Evolutionary conservation across 2,113 vertebrate genomes (phyloP).

Genomic region (Melanerpes formicivorus): DNA sequence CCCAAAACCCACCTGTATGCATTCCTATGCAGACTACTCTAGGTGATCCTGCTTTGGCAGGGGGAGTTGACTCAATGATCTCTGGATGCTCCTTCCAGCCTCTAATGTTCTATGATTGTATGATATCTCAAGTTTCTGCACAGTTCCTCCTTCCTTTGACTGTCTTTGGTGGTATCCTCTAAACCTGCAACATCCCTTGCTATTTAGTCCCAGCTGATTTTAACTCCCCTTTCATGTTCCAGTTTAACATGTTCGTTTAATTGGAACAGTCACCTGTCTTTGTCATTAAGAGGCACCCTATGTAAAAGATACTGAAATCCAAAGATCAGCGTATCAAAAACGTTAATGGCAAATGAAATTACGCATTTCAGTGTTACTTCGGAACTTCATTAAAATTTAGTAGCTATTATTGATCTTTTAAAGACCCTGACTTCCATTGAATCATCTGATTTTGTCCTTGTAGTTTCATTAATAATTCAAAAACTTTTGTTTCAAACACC

Average conservation of each 20-base stretch:
- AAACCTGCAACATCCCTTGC: background rate
- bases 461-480: constrained; percentile 71
- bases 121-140: background rate
- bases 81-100: too few species aligned
- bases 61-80: too few species aligned
- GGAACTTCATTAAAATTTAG: constrained; percentile 76
- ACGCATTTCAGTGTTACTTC: constrained; percentile 61
- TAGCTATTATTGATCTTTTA: constrained; percentile 56
- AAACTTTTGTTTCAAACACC: constrained; percentile 60
- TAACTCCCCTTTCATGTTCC: background rate
- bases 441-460: constrained; percentile 66
- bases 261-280: constrained; percentile 47
- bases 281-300: constrained; percentile 30
- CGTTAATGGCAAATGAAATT: constrained; percentile 72
- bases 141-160: background rate
- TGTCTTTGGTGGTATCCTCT: background rate
- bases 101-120: too few species aligned
- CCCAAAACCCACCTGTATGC: too few species aligned
- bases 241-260: constrained; percentile 25
- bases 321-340: constrained; percentile 61
- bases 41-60: too few species aligned
- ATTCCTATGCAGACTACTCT: too few species aligned
- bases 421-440: constrained; percentile 35
- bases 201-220: background rate
- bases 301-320: constrained; percentile 60